phyloP scores from a whole-genome alignment of 2,113 vertebrate species.

The Mustela nigripes region DNA sequence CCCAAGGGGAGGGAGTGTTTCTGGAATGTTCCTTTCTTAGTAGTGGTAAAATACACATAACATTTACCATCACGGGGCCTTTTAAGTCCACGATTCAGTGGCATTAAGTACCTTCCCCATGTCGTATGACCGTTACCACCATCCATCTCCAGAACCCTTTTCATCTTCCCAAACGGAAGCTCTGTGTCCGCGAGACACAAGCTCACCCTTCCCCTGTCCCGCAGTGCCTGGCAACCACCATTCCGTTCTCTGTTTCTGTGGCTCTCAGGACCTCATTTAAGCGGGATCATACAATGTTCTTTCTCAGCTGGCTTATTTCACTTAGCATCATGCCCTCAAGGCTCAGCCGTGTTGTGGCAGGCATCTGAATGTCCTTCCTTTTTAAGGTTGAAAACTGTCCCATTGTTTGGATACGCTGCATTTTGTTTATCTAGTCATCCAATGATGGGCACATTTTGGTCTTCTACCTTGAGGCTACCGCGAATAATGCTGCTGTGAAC shows the following conservation, averaged over 20 bases:
- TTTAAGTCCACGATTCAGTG: neutral
- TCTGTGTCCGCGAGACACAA: neutral
- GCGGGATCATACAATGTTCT: no score
- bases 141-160: neutral
- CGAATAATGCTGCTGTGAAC: rapidly evolving
- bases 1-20: neutral
- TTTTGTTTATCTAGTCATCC: neutral
- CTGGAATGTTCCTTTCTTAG: neutral
- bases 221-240: neutral
- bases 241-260: neutral
- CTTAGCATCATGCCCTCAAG: neutral
- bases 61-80: no score
- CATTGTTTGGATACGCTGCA: rapidly evolving
- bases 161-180: neutral
- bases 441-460: rapidly evolving
- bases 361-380: neutral
- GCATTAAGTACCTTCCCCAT: neutral
- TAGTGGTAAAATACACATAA: neutral
- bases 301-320: neutral
- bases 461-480: neutral
- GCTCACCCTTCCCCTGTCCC: rapidly evolving
- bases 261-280: neutral
- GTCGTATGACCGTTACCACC: neutral
- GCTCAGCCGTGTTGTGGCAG: rapidly evolving
- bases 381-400: neutral